These are phyloP conservation scores for Chirona hameri DNA, from an alignment of 2,888 invertebrate species.

Conservation along the genomic window DNA sequence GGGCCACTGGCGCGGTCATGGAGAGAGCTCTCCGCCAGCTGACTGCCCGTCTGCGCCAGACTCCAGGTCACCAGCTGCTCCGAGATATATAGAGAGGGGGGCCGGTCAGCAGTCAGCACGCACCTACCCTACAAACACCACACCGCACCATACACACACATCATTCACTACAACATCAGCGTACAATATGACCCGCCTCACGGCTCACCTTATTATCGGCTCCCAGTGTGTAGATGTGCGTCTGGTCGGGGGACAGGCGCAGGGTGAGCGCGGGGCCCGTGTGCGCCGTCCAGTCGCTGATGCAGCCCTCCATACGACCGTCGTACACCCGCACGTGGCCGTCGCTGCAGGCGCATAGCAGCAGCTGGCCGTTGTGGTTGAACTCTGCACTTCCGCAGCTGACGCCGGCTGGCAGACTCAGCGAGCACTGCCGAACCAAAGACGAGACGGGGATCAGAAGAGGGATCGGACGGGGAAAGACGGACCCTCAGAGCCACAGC, in stretches of 20 bases:
- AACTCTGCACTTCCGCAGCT: conserved; percentile 55
- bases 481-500: too few species aligned
- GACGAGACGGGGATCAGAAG: too few species aligned
- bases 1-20: conserved; percentile 45
- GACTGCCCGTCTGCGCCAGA: conserved; percentile 47
- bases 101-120: too few species aligned
- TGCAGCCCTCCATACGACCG: conserved; percentile 54
- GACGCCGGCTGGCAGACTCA: conserved; percentile 44
- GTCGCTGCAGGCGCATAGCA: conserved; percentile 57
- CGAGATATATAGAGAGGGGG: too few species aligned
- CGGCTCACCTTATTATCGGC: conserved; percentile 55
- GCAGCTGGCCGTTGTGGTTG: conserved; percentile 58
- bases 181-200: too few species aligned
- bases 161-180: too few species aligned
- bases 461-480: too few species aligned
- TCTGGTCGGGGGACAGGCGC: conserved; percentile 56
- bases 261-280: conserved; percentile 55
- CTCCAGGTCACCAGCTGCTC: conserved; percentile 49
- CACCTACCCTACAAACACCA: too few species aligned
- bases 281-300: conserved; percentile 56
- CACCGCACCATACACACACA: too few species aligned
- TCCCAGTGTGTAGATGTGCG: conserved; percentile 56
- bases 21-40: conserved; percentile 46
- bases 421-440: conserved; percentile 35
- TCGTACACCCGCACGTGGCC: conserved; percentile 58